Conservation (phyloP, 2,888 invertebrate species). For the Pristionchus entomophagus region DNA sequence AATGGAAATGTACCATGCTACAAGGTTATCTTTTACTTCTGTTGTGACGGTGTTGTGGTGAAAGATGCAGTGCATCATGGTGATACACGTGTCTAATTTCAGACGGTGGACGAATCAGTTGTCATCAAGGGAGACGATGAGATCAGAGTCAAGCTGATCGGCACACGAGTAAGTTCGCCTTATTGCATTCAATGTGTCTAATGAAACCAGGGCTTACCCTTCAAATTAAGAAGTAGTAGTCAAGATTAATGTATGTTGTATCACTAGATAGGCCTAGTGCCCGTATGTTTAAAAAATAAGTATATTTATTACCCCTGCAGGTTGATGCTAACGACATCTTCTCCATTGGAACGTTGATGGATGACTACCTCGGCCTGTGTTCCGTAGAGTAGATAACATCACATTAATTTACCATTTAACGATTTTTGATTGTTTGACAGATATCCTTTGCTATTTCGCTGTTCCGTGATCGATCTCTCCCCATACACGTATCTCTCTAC, state of each 20-base stretch:
- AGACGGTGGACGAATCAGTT: conserved; percentile 62
- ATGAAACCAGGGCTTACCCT: no score
- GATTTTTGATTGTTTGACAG: not conserved
- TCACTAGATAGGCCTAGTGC: no score
- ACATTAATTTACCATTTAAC: conserved; percentile 23
- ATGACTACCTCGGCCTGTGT: conserved; percentile 89
- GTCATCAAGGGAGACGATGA: conserved; percentile 74
- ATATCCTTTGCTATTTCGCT: not conserved
- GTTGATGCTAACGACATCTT: conserved; percentile 99
- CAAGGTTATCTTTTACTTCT: conserved; percentile 80
- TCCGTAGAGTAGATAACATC: conserved; percentile 64
- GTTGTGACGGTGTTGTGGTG: no score
- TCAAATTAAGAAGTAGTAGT: no score
- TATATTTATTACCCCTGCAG: no score
- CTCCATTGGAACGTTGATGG: conserved; percentile 98
- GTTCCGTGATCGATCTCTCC: conserved; percentile 41
- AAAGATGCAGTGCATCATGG: not conserved
- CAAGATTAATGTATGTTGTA: no score
- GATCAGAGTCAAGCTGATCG: conserved; percentile 92
- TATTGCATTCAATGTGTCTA: no score
- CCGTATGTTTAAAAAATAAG: no score
- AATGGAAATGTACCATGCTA: conserved; percentile 98
- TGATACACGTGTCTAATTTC: not conserved
- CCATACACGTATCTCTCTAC: conserved; percentile 13
- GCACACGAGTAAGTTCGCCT: conserved; percentile 80